These are phyloP conservation scores for Eubasilissa splendida DNA, from an alignment of 2,888 invertebrate species.

Conservation along the genomic window DNA sequence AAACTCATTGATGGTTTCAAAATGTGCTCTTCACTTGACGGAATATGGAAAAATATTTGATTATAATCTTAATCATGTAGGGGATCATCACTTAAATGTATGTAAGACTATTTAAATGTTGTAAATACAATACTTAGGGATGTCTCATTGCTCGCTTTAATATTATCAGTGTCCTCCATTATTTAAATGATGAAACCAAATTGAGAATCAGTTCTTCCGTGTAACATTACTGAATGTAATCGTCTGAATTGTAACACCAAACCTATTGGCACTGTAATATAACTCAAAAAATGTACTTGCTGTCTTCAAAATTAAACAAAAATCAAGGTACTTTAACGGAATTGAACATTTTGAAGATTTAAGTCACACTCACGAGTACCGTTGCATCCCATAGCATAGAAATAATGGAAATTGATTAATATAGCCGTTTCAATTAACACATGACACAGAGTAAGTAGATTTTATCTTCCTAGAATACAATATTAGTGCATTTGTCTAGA, in stretches of 20 bases:
- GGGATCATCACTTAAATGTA: conserved; percentile 7
- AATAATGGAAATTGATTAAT: conserved; percentile 19
- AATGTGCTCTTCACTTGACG: conserved; percentile 19
- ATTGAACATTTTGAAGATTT: no score
- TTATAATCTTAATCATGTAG: conserved; percentile 14
- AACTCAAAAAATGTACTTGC: conserved; percentile 38
- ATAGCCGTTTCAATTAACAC: not conserved
- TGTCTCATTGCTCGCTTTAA: conserved; percentile 12
- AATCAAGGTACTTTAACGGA: conserved; percentile 46
- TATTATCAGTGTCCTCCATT: not conserved
- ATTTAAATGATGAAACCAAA: conserved; percentile 1
- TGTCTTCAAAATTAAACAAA: conserved; percentile 48
- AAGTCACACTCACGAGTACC: not conserved
- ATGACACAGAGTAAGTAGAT: conserved; percentile 16
- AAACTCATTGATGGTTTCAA: not conserved
- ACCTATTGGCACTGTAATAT: conserved; percentile 43
- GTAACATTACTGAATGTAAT: not conserved
- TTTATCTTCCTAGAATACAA: conserved; percentile 5
- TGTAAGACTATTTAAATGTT: not conserved
- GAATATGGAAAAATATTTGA: conserved; percentile 34
- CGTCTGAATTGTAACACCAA: conserved; percentile 13
- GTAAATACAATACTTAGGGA: conserved; percentile 6
- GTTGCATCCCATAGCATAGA: conserved; percentile 13
- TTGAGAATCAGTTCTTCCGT: not conserved
- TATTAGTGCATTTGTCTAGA: conserved; percentile 14